Conservation (phyloP, 2,113 vertebrate species). For the Notothenia rossii region DNA sequence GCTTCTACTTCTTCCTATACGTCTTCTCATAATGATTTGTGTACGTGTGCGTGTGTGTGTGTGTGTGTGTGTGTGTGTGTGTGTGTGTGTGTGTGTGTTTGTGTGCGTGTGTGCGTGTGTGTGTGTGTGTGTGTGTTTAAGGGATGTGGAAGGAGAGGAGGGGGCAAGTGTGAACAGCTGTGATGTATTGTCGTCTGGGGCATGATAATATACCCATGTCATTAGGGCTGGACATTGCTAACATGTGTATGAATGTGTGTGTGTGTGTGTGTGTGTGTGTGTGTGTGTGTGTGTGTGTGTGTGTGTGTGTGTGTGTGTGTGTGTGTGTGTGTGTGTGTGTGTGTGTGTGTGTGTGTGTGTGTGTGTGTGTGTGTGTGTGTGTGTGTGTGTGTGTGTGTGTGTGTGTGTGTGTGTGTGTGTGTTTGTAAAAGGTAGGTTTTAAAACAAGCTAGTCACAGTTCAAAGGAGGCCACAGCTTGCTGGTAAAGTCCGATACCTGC, state of each 20-base stretch:
- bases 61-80: no score
- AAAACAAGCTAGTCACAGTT: constrained; percentile 66
- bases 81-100: not conserved
- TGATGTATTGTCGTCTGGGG: constrained; percentile 73
- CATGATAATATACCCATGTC: constrained; percentile 72
- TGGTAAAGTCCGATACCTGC: constrained; percentile 63
- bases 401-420: no score
- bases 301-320: constrained; percentile 9
- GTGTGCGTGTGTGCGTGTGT: constrained; percentile 11
- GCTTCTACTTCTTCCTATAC: constrained; percentile 39
- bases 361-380: no score
- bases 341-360: not conserved
- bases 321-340: constrained; percentile 50
- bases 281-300: constrained; percentile 65
- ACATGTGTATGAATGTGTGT: constrained; percentile 57
- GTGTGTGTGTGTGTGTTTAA: constrained; percentile 37
- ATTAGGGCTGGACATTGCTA: constrained; percentile 71
- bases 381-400: constrained; percentile 9
- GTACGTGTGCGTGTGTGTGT: not conserved
- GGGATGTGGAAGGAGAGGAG: constrained; percentile 40
- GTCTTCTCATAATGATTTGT: constrained; percentile 71
- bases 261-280: constrained; percentile 45
- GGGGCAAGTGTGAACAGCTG: constrained; percentile 79
- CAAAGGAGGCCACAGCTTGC: constrained; percentile 67
- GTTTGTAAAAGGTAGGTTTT: constrained; percentile 42